Evolutionary conservation across 2,888 invertebrate genomes (phyloP), one percentile per base, ranked within the genome.

Genomic region (Eretmocerus hayati): DNA sequence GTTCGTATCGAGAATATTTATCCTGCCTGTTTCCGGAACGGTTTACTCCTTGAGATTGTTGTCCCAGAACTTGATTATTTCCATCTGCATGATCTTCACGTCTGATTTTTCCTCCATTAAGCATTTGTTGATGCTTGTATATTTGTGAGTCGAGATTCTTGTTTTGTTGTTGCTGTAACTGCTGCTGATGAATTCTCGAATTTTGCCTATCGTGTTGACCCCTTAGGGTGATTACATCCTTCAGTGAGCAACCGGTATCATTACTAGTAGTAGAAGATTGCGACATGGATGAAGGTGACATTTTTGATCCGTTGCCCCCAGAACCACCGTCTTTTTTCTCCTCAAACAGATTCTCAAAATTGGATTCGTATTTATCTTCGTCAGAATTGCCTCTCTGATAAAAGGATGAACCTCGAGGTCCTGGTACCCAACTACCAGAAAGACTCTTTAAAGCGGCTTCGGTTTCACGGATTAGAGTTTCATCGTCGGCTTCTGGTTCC

Each of bases 371-470:
- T 49, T 68, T 66, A 56, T 89, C 87, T 61, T 84, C 84, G 48
- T 75, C 75, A 54, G 82, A 81, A 54, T 80, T 80, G 8, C 71
- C 71, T 44, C 80, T 74, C 46, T 82, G 81, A 61, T 84, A 84
- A 52, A 72, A 65, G 26, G 80, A 78, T 26, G 80, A 78, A 6
- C 79, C 79, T 39, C 83, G 73, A 21, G 82, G 81, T 13, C 85
- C 85, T 5, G 84, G 82, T 4, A 44, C 48, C 86, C 90, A 90
- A 67, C 85, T 88, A 15, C 88, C 89, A 0, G 90, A 89, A n/a
- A 92, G 74, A 58, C 87, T 87, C 68, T 88, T 87, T 23, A 92
- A 71, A 0, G 90, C 90, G 2, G 88, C 88, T 67, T 91, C 90
- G 3, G 92, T 90, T 70, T 92, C 91, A 42, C 88, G 77, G 54